Evolutionary conservation across 1,140 invertebrate species (phyloP).

Genomic region (Forficula auricularia): DNA sequence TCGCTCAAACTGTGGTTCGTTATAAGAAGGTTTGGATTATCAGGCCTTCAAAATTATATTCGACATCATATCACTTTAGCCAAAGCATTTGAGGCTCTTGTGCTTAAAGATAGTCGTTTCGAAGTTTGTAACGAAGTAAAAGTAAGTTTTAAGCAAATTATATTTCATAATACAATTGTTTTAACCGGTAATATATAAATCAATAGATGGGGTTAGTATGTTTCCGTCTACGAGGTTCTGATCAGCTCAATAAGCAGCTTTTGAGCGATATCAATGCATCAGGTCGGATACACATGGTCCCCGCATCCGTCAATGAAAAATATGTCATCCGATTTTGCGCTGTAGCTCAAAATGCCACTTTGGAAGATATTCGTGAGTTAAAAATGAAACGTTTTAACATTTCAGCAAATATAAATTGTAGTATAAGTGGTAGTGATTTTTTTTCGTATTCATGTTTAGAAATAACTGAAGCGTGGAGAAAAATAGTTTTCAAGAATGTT

Average conservation of each 20-base stretch:
- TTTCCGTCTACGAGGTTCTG: conserved; percentile 67
- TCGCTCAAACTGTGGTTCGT: conserved; percentile 97
- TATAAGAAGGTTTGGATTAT: conserved; percentile 80
- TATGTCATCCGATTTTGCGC: conserved; percentile 92
- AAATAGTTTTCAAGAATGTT: too few relatives aligned
- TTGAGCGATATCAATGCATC: conserved; percentile 88
- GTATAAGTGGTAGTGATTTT: too few relatives aligned
- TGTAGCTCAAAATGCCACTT: conserved; percentile 73
- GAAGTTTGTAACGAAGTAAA: conserved; percentile 90
- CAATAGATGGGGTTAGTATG: conserved; percentile 69
- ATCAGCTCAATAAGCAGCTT: conserved; percentile 85
- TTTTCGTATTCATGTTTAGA: too few relatives aligned
- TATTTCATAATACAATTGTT: conserved; percentile 6
- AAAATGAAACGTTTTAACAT: too few relatives aligned
- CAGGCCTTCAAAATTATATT: conserved; percentile 83
- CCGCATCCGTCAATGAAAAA: conserved; percentile 73
- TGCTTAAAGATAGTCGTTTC: conserved; percentile 74
- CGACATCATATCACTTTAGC: conserved; percentile 81
- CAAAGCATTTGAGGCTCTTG: conserved; percentile 76
- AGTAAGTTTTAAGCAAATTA: conserved; percentile 54
- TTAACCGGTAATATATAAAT: too few relatives aligned
- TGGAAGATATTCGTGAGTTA: conserved; percentile 64
- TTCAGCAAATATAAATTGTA: too few relatives aligned
- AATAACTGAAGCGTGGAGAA: too few relatives aligned
- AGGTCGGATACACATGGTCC: conserved; percentile 94